Evolutionary conservation across 2,797 vertebrate species (phyloP).

Genomic region (Myiotriccus ornatus): DNA sequence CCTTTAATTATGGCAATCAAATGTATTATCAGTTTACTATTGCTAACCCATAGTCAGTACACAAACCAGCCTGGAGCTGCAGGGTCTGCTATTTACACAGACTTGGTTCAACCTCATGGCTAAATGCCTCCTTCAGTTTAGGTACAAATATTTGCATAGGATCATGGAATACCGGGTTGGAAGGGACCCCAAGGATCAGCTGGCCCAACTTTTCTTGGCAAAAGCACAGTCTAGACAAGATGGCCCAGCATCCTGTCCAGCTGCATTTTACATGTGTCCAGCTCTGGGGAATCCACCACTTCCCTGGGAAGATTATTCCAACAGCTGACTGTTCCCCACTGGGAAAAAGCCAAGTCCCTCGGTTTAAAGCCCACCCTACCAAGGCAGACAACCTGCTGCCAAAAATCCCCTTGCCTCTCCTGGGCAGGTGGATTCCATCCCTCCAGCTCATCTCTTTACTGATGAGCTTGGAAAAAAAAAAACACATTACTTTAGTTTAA

Average conservation of each 20-base stretch:
- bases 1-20: conserved; percentile 28
- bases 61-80: background rate
- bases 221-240: background rate
- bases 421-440: accelerated
- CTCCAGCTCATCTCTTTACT: background rate
- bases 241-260: background rate
- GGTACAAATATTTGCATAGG: background rate
- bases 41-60: background rate
- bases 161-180: background rate
- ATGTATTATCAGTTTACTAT: conserved; percentile 6
- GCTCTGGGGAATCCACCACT: accelerated
- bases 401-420: background rate
- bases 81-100: background rate
- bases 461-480: background rate
- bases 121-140: background rate
- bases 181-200: background rate
- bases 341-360: background rate
- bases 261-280: background rate
- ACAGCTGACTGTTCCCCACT: accelerated
- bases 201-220: background rate
- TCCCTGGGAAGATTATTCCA: background rate
- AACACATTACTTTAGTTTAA: background rate
- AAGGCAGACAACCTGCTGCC: background rate
- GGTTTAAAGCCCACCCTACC: background rate
- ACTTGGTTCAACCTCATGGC: background rate